These are phyloP conservation scores for Noctua janthina DNA, from an alignment of 2,888 invertebrate genomes.

Conservation along the genomic window DNA sequence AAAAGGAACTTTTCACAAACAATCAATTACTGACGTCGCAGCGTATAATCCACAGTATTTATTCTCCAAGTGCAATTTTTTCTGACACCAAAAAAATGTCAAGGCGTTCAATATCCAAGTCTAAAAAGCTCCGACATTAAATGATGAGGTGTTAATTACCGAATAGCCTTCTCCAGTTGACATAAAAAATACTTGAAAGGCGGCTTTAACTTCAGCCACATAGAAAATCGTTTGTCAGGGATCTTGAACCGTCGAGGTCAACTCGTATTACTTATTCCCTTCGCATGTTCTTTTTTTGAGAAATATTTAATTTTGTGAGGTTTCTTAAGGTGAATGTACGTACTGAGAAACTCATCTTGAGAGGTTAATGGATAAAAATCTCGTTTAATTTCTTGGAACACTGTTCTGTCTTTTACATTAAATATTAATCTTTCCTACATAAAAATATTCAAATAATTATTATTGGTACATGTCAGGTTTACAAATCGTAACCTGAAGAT, in stretches of 20 bases:
- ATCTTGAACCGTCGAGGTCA: constrained; percentile 45
- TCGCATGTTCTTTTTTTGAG: constrained; percentile 30
- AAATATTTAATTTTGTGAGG: constrained; percentile 25
- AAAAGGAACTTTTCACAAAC: neutral
- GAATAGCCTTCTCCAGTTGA: constrained; percentile 34
- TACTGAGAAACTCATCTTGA: constrained; percentile 5
- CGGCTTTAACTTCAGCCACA: constrained; percentile 32
- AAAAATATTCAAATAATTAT: neutral
- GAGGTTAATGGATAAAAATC: constrained; percentile 6
- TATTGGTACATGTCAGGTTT: neutral
- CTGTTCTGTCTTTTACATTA: neutral
- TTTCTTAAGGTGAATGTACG: constrained; percentile 16
- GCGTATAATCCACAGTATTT: constrained; percentile 11
- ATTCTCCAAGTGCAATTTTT: constrained; percentile 21
- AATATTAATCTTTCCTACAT: neutral
- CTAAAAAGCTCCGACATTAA: constrained; percentile 54
- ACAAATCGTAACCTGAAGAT: neutral
- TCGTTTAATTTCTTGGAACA: neutral
- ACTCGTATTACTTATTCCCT: constrained; percentile 40
- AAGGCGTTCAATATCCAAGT: constrained; percentile 34
- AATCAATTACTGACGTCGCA: constrained; percentile 9
- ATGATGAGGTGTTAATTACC: constrained; percentile 62
- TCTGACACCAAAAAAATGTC: constrained; percentile 47
- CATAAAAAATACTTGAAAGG: constrained; percentile 46
- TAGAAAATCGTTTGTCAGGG: constrained; percentile 46